Base-by-base conservation (phyloP, 2,113 vertebrate species). In the Cyprinodon variegatus region DNA sequence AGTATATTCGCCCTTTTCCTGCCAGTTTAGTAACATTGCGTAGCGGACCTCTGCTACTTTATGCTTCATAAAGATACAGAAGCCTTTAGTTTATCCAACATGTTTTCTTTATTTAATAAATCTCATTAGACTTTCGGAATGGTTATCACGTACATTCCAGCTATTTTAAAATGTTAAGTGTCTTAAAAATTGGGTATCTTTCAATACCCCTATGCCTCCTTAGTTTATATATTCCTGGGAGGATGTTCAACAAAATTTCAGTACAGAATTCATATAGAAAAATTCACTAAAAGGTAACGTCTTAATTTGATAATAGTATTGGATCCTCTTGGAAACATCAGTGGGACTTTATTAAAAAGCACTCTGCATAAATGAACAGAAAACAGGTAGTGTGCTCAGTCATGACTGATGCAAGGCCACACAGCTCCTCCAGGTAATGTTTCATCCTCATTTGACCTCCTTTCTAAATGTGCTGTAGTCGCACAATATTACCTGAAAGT, bases 391-490 rank as follows among this genome's bases (percentile, higher is more conserved):
- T 72, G 68, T 82, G 72, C 71, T 74, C 65, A 63, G 74, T 77
- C 84, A 60, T 60, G 77, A 61, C 60, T 62, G 62, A 74, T 65
- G 12, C 29, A 46, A 29, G 77, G 36, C 61, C 45, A 63, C 4
- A 40, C 68, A 77, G 74, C 70, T 64, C 77, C 73, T 80, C 45
- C 65, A 75, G 82, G 62, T 84, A 50, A 74, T 65, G 73, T 75
- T 82, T 69, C 50, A 50, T 77, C 41, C 46, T 82, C 59, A 64
- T 85, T 76, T 86, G 83, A 89, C 85, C 82, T 90, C 11, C 62
- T 86, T 87, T 84, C 61, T 63, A 39, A 40, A 48, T 13, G 14
- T 0, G 63, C 76, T 74, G 61, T 61, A 67, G 71, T 78, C 46
- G 11, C 61, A 61, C 36, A 36, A 36, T 61, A 61, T 61, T 36